phyloP scores from a whole-genome alignment of 2,888 invertebrate genomes.

The Argyresthia albistria region DNA sequence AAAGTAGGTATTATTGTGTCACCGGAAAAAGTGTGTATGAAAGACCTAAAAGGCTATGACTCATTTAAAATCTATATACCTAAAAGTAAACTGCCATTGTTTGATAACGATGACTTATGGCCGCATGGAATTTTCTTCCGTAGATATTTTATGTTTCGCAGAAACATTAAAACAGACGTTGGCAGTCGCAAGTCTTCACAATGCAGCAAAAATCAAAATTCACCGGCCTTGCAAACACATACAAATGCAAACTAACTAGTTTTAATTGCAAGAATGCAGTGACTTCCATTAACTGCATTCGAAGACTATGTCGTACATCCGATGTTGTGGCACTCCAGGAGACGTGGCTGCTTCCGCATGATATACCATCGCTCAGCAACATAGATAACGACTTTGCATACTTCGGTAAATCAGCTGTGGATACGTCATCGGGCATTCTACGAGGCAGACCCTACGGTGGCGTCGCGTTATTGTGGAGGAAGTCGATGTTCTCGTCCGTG shows the following conservation, averaged over 20 bases:
- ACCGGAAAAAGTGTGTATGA: background rate
- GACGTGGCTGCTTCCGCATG: conserved; percentile 1
- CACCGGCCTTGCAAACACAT: too few relatives aligned
- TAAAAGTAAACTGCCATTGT: background rate
- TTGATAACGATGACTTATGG: conserved; percentile 1
- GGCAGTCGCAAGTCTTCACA: background rate
- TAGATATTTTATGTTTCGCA: background rate
- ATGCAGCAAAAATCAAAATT: too few relatives aligned
- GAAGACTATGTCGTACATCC: background rate
- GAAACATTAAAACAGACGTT: background rate
- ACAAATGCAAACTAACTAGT: background rate
- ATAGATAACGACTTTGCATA: conserved; percentile 14
- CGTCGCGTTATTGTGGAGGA: conserved; percentile 18
- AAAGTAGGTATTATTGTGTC: background rate
- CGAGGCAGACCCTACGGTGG: conserved; percentile 16
- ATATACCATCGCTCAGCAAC: conserved; percentile 1
- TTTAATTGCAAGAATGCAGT: conserved; percentile 2
- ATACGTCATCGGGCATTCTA: conserved; percentile 14
- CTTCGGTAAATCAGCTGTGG: conserved; percentile 17
- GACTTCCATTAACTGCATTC: background rate
- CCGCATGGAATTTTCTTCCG: conserved; percentile 2
- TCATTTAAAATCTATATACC: conserved; percentile 2
- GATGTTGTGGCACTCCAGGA: too few relatives aligned
- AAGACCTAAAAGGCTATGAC: background rate
- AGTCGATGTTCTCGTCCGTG: conserved; percentile 12